Base-by-base conservation (phyloP, 2,113 vertebrate species). In the Antechinus flavipes region DNA sequence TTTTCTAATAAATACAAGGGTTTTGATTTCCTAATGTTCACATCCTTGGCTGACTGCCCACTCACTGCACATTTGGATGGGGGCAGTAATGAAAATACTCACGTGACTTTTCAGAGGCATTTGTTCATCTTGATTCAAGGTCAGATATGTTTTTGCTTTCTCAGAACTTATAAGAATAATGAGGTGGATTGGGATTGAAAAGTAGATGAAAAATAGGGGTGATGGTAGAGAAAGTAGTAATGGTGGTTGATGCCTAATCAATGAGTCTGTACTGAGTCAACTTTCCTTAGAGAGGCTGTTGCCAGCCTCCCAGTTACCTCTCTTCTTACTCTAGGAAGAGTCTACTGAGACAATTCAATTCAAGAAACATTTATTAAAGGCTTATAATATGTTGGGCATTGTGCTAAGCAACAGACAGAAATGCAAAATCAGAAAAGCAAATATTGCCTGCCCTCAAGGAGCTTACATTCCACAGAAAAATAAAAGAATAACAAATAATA, bases 1-100 rank as follows among this genome's bases (percentile, higher is more conserved):
- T 97, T 96, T 94, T 84, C 96, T 97, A 95, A 96, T 97, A 98
- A 96, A 97, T 94, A 97, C 27, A 95, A 54, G 91, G 95, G 50
- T 97, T 97, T 96, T 94, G 96, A 97, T 96, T 97, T 96, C 94
- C 76, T 96, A 96, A 96, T 76, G 93, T 92, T 92, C 93, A 56
- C 91, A 93, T 49, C 6, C 11, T 94, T 97, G 97, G 97, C 97
- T 30, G 92, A 91, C 35, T 92, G 97, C 97, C 96, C 2, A 50
- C 89, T 94, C 90, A 27, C 91, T 61, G 56, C 84, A 49, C 26
- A 8, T 93, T 94, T 95, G 95, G 24, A 50, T 42, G 12, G 56
- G 93, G 47, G n/a, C 68, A 53, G 42, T 3, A 61, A 19, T 0
- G 0, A 35, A 47, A 90, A 90, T 90, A 90, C 2, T 90, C 90